Evolutionary conservation across 2,797 vertebrate genomes (phyloP), one percentile per base, ranked within the genome.

Genomic region (Novumbra hubbsi): DNA sequence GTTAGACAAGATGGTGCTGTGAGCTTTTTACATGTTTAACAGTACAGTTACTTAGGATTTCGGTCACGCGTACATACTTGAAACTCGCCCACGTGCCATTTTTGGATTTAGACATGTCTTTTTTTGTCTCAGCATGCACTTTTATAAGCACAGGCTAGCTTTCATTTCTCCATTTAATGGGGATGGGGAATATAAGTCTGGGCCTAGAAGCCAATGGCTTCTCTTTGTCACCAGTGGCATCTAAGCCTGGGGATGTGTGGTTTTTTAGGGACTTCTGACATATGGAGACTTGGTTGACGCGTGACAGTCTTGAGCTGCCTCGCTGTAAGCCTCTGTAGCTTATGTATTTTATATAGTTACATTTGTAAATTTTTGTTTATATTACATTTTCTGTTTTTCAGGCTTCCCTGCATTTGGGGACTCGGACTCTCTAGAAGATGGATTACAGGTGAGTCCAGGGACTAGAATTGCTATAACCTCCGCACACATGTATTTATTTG

Each of bases 331-430:
- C 28, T 41, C 38, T 38, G 19, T 21, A n/a, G 24, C 68, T 27
- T 28, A 11, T 32, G 9, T 21, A 17, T 30, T 4, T 34, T 48
- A 24, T 27, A 17, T 48, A 41, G 17, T 19, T 67, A n/a, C 32
- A 4, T 68, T 27, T 69, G 68, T 16, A 28, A 2, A 2, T 49
- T 27, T 50, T 45, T 50, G 21, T 16, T 19, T 49, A 49, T 38
- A 49, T 30, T 69, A 14, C 28, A 69, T 62, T 32, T 71, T 63
- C 48, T 70, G 72, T 27, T 70, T 70, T 82, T 41, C 91, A 99
- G 98, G 95, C 78, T 96, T 93, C 82, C 93, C 93, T 60, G 81
- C 92, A 15, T 95, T 95, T 87, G 95, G 93, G 82, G 96, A 98
- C 81, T 87, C 92, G 16, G 96, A 97, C 81, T 89, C 87, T 82